phyloP scores from a whole-genome alignment of 92 coral and sea anemone genomes.

The Heteractis magnifica region DNA sequence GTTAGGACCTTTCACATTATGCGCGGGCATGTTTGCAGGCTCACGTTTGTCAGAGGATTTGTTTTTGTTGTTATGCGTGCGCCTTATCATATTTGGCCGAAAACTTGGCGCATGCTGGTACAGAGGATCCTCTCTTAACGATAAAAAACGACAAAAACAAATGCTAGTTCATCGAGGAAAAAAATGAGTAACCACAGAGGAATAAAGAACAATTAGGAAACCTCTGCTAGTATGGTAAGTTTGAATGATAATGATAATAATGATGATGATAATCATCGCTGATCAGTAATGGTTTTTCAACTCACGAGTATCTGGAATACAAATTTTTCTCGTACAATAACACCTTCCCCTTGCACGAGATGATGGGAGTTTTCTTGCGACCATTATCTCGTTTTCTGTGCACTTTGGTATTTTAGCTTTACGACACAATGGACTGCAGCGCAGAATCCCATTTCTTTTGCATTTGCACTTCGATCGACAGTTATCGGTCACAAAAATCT shows the following conservation, averaged over 20 bases:
- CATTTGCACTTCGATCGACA: slow-evolving; percentile 78
- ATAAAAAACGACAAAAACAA: too few relatives aligned
- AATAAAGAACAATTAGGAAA: too few relatives aligned
- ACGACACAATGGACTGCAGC: slow-evolving; percentile 67
- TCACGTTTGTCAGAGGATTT: too few relatives aligned
- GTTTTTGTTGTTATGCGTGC: too few relatives aligned
- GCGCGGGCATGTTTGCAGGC: too few relatives aligned
- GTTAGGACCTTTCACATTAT: too few relatives aligned
- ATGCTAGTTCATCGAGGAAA: too few relatives aligned
- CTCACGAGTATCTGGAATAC: slow-evolving; percentile 24
- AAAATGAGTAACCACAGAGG: too few relatives aligned
- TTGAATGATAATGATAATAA: background rate
- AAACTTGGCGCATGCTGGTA: too few relatives aligned
- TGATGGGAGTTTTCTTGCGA: slow-evolving; percentile 12
- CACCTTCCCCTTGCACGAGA: slow-evolving; percentile 62
- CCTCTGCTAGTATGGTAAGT: background rate
- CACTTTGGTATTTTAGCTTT: slow-evolving; percentile 37
- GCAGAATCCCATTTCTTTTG: slow-evolving; percentile 53
- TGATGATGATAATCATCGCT: background rate
- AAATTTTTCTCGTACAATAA: slow-evolving; percentile 47
- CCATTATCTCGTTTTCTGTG: slow-evolving; percentile 40
- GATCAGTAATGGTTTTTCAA: background rate
- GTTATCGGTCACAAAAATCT: slow-evolving; percentile 59
- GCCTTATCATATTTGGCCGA: too few relatives aligned
- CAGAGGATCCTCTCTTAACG: too few relatives aligned